Evolutionary conservation across 2,113 vertebrate species (phyloP).

Genomic region (Penelope pileata): DNA sequence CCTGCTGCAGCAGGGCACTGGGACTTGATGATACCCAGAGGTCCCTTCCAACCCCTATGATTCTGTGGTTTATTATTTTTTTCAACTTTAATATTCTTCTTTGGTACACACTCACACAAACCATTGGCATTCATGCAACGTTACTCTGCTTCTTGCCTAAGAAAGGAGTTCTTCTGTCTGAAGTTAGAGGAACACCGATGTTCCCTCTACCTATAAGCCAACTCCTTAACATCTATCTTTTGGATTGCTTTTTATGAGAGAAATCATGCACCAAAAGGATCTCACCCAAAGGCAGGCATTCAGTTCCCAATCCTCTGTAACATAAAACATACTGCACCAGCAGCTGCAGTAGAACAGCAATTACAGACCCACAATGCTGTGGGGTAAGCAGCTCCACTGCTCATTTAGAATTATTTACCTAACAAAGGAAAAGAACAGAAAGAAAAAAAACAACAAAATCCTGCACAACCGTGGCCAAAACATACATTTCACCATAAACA

Average conservation of each 20-base stretch:
- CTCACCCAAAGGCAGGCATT: not conserved
- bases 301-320: not conserved
- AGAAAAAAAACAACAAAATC: not conserved
- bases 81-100: not conserved
- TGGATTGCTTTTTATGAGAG: not conserved
- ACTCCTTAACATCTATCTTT: not conserved
- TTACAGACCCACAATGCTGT: no score
- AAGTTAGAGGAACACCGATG: not conserved
- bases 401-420: not conserved
- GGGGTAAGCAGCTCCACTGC: not conserved
- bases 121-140: not conserved
- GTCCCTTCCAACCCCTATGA: no score
- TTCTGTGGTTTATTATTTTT: no score
- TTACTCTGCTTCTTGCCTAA: not conserved
- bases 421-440: not conserved
- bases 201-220: not conserved
- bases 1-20: no score
- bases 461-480: not conserved
- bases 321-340: accelerated
- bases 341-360: not conserved
- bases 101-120: not conserved
- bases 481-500: accelerated
- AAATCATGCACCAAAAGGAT: not conserved
- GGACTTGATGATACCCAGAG: no score
- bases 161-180: not conserved